A percentile compares a stretch with the other conserved stretches of the same genome.
Evolutionary conservation across 2,888 invertebrate species (phyloP).

Genomic region (Pheosia gnoma): DNA sequence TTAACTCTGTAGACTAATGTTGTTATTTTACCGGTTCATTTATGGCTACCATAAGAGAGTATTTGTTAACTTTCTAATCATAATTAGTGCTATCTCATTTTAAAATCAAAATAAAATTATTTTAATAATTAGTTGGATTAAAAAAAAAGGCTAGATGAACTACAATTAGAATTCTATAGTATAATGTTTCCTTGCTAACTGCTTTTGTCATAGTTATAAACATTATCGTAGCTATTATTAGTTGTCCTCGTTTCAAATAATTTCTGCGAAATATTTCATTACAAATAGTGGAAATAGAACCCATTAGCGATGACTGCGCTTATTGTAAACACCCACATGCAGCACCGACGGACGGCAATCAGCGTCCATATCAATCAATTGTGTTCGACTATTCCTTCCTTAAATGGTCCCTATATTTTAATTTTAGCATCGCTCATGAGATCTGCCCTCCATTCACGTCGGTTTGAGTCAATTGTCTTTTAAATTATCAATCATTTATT

Average conservation of each 20-base stretch:
- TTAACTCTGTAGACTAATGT: background rate
- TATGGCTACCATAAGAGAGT: too few species aligned
- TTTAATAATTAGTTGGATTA: too few species aligned
- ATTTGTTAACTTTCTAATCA: too few species aligned
- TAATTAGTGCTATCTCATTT: too few species aligned
- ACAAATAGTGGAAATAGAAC: conserved; percentile 40
- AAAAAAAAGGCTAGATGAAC: too few species aligned
- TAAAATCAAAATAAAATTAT: too few species aligned
- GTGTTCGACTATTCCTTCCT: conserved; percentile 22
- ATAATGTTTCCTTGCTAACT: background rate
- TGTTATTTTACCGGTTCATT: too few species aligned
- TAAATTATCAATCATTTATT: background rate
- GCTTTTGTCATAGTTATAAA: background rate
- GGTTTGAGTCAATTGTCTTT: conserved; percentile 10
- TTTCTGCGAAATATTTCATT: background rate
- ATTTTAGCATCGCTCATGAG: conserved; percentile 18
- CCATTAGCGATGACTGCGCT: conserved; percentile 45
- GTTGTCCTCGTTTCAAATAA: background rate
- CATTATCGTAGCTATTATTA: conserved; percentile 1
- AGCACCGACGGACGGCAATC: conserved; percentile 46
- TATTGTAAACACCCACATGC: conserved; percentile 55
- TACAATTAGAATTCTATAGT: too few species aligned
- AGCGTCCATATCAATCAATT: conserved; percentile 50
- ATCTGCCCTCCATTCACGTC: conserved; percentile 21
- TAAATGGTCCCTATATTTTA: conserved; percentile 33